Base-by-base conservation (phyloP, 2,888 invertebrate genomes). In the Petrophora chlorosata region DNA sequence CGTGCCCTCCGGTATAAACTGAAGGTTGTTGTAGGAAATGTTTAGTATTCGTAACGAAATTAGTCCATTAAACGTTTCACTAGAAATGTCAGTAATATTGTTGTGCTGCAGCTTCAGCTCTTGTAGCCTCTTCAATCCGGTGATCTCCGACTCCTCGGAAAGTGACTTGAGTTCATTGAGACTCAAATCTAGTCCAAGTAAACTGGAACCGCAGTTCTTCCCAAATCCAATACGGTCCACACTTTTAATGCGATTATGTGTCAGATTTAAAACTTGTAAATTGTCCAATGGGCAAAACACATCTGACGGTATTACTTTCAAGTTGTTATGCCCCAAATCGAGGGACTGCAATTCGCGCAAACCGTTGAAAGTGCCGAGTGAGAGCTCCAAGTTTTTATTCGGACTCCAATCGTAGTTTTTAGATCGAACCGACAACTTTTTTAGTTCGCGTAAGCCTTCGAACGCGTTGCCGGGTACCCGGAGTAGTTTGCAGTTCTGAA, bases 11-110 rank as follows among this genome's bases (percentile, higher is more conserved):
- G 98, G 97, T 76, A 98, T 85, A 26, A 92, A 92, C 65, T 94
- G 94, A 66, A 98, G 87, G 65, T 93, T 93, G 84, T 98, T 98
- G 82, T 95, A 94, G 44, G 97, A 96, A 68, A 97, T 90, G 85
- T 98, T 97, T 58, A 98, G 90, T 51, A 95, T 93, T 63, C 95
- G 92, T 70, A 98, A 87, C 38, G 94, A 94, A 56, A 94, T 93
- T 50, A 98, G 91, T 33, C 96, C 96, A 61, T 94, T 93, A 65
- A 98, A 92, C 3, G 96, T 94, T 74, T 96, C 95, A 67, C 95
- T 93, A 30, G 94, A 94, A 61, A 97, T 92, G 56, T 95, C 94
- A 50, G 93, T 93, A 40, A 98, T 94, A 65, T 95, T 94, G 85
- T 98, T 98, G 75, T 95, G 92, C 76, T 96, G 95, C 59, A 98